Base-by-base conservation (phyloP, 2,113 vertebrate species). In the Puffinus mauretanicus region DNA sequence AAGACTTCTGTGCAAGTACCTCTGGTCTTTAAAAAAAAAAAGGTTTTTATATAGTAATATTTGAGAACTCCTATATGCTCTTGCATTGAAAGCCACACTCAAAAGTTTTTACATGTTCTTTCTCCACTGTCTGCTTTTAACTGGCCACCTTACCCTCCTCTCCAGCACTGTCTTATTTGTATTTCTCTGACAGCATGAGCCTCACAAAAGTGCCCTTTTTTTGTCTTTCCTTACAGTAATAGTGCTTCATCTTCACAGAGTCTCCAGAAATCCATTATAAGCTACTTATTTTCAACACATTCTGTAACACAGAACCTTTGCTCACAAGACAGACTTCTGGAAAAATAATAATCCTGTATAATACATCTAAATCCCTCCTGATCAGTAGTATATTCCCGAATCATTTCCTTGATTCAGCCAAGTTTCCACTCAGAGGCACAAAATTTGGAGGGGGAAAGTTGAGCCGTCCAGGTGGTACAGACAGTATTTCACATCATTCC, bases 341-440 rank as follows among this genome's bases (percentile, higher is more conserved):
- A 96, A 97, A 96, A 97, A 93, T 93, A 96, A 96, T 97, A 97
- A 97, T 97, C 94, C 96, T 95, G 82, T 51, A 72, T 95, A 97
- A 97, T 93, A 90, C 87, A 93, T 90, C 92, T 92, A 96, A 96
- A 97, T 97, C 90, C 95, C 94, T 95, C 78, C 86, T 96, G 90
- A 91, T 95, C 82, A 65, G 67, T 84, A 95, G 60, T 34, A 66
- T 81, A 94, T 92, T 95, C 93, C 85, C 32, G 0, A 93, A 94
- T 82, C 26, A 82, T 90, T 93, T 95, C 71, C 57, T 72, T 58
- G 26, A 64, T 82, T 88, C 82, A 87, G 93, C 93, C 91, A 97
- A 93, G 57, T 97, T 96, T 96, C 94, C 94, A 95, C 80, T 95
- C 64, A 82, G 86, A 95, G 82, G 69, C 79, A 86, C 29, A 90